Conservation (phyloP, 1,140 invertebrate genomes). For the Zaprionus nigranus region DNA sequence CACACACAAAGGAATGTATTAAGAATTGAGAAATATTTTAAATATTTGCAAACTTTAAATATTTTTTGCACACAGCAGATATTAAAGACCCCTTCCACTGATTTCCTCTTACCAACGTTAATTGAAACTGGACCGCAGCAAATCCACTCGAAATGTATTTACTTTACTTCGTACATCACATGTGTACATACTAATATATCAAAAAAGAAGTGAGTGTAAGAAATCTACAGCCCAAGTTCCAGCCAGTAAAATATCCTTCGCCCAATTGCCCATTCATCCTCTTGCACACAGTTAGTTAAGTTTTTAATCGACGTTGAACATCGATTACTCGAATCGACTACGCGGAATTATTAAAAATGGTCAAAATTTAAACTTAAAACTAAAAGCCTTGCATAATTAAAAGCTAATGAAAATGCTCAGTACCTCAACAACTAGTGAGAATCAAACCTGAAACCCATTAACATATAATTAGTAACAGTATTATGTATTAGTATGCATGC, state of each 20-base stretch:
- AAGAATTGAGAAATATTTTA: conserved; percentile 66
- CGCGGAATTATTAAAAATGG: too few relatives aligned
- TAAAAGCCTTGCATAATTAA: not conserved
- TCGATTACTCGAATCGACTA: too few relatives aligned
- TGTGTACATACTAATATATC: not conserved
- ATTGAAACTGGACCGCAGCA: conserved; percentile 18
- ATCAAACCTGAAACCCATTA: too few relatives aligned
- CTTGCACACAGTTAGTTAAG: too few relatives aligned
- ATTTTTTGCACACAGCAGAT: conserved; percentile 38
- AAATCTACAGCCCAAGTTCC: not conserved
- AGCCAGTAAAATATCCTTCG: not conserved
- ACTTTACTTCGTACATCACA: conserved; percentile 9
- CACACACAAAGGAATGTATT: conserved; percentile 39
- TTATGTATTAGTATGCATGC: too few relatives aligned
- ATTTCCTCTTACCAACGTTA: not conserved
- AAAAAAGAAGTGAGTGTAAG: not conserved
- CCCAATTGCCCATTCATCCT: not conserved
- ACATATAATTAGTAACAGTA: too few relatives aligned
- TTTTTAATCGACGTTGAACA: too few relatives aligned
- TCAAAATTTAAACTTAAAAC: not conserved
- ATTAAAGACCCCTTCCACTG: conserved; percentile 21
- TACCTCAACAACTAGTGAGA: too few relatives aligned
- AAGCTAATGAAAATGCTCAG: too few relatives aligned
- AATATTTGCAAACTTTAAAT: conserved; percentile 70
- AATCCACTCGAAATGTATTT: conserved; percentile 53